phyloP scores from a whole-genome alignment of 2,797 vertebrate species.

The Halcyon badia region DNA sequence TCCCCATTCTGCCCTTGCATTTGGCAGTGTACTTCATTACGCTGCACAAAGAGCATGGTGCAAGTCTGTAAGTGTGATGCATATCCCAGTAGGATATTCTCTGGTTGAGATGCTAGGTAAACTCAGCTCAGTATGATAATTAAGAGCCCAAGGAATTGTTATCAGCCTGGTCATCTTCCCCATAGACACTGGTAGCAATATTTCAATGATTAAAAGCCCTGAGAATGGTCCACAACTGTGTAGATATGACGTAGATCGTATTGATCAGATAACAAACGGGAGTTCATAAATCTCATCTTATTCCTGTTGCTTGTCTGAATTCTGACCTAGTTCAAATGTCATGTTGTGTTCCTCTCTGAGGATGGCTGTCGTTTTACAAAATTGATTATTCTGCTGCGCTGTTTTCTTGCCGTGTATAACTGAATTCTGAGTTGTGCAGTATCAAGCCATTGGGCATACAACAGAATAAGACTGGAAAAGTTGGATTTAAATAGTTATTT shows the following conservation, averaged over 20 bases:
- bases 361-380: background rate
- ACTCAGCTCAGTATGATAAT: background rate
- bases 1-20: background rate
- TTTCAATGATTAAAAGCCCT: background rate
- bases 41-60: background rate
- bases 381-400: background rate
- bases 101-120: background rate
- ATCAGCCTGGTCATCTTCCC: background rate
- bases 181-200: background rate
- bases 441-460: background rate
- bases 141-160: background rate
- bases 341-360: background rate
- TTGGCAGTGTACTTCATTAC: background rate
- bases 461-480: background rate
- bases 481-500: background rate
- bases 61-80: background rate
- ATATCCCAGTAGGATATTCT: background rate
- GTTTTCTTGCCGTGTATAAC: background rate
- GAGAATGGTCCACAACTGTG: background rate
- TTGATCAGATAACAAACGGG: background rate
- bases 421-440: background rate
- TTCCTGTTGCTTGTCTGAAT: background rate
- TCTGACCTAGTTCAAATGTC: background rate
- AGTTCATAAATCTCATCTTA: slow-evolving; percentile 8
- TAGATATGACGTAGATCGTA: background rate